phyloP scores from a whole-genome alignment of 2,113 vertebrate genomes.

The Rutilus rutilus region DNA sequence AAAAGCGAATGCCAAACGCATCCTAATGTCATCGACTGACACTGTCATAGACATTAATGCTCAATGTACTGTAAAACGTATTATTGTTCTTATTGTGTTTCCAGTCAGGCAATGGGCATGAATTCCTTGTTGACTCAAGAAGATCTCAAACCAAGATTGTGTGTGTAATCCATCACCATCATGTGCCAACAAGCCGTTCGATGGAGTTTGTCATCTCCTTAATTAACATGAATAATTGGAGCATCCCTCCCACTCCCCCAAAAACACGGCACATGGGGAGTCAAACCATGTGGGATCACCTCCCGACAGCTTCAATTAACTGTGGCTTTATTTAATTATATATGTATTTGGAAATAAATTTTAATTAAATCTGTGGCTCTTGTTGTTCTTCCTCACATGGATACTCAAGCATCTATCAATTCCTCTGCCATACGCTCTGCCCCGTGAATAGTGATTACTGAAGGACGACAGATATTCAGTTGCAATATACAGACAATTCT shows the following conservation, averaged over 20 bases:
- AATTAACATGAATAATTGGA: slow-evolving; percentile 78
- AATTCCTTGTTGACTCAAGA: background rate
- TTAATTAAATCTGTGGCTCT: slow-evolving; percentile 66
- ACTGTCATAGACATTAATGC: background rate
- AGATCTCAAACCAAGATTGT: slow-evolving; percentile 60
- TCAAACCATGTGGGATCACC: slow-evolving; percentile 57
- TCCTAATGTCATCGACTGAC: background rate
- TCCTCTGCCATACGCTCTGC: background rate
- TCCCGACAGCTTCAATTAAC: slow-evolving; percentile 62
- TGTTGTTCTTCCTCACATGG: slow-evolving; percentile 60
- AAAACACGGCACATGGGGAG: slow-evolving; percentile 56
- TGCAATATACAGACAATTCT: background rate
- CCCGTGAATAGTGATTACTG: background rate
- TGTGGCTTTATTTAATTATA: slow-evolving; percentile 55
- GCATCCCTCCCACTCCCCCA: slow-evolving; percentile 50
- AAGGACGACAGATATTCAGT: background rate
- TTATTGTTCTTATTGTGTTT: background rate
- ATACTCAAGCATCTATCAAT: slow-evolving; percentile 1
- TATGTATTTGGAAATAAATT: slow-evolving; percentile 64
- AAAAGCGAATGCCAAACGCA: background rate
- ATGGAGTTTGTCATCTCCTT: slow-evolving; percentile 74
- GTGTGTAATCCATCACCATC: slow-evolving; percentile 74
- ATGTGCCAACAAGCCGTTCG: slow-evolving; percentile 67
- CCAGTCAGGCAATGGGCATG: background rate
- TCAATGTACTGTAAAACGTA: background rate